Evolutionary conservation across 2,888 invertebrate genomes (phyloP), one percentile per base, ranked within the genome.

Genomic region (Terebella lapidaria): DNA sequence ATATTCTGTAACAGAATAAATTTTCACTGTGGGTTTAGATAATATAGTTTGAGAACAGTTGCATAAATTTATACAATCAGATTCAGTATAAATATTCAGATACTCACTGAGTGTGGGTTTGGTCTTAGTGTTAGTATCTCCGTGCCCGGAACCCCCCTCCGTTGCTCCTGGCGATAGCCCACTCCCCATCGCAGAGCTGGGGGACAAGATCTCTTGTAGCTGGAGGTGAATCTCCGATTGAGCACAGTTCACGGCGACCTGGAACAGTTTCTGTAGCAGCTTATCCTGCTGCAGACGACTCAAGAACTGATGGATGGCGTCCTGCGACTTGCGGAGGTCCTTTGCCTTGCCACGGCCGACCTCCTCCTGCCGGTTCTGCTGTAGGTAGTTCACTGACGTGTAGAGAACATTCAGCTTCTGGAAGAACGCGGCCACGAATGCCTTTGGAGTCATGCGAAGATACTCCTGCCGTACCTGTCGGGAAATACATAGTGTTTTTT

Each of bases 191-290:
- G n/a, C n/a, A n/a, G n/a, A n/a, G n/a, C n/a, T n/a, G n/a, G n/a
- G n/a, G n/a, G n/a, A n/a, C n/a, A 59, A 22, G 3, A 56, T 25
- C 2, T 56, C 59, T 10, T 25, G 15, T 29, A 65, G 55, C 46
- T 64, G 63, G n/a, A 29, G 4, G 22, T 65, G 63, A 18, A 61
- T 35, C 24, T 59, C 55, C n/a, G 63, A 58, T 3, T 49, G n/a
- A 25, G 46, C 45, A 25, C 52, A 57, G 51, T 61, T 61, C 24
- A 65, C 56, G 10, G 61, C 63, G 22, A 63, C 5, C 28, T 59
- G 47, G 25, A 62, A 52, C 49, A 62, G 42, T 28, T 55, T 52
- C 27, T 58, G 27, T 10, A 57, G 18, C 0, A 57, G 57, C 18
- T n/a, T 15, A 57, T 57, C 57, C 35, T 25, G 27, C 22, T 15